A percentile compares a stretch with the other conserved stretches of the same genome.
Evolutionary conservation across 1,140 invertebrate genomes (phyloP).

Genomic region (Rhizoglyphus robini): DNA sequence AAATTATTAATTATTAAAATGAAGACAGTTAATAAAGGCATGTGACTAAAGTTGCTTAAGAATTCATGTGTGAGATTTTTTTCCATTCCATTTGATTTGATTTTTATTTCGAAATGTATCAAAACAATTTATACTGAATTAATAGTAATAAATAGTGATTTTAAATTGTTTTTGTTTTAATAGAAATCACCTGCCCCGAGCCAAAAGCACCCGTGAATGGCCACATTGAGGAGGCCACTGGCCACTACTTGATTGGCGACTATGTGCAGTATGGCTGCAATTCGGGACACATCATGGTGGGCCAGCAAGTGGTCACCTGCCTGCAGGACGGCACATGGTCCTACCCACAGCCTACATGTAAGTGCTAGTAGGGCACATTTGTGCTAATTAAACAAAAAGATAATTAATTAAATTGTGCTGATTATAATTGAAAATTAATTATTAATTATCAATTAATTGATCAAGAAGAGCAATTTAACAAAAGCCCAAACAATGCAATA

Average conservation of each 20-base stretch:
- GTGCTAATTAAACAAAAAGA: neutral
- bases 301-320: conserved; percentile 60
- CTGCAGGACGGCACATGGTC: conserved; percentile 73
- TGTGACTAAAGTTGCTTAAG: too few species aligned
- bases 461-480: neutral
- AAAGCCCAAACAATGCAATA: neutral
- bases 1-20: too few species aligned
- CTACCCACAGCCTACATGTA: conserved; percentile 63
- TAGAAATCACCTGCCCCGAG: conserved; percentile 52
- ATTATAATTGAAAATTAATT: neutral
- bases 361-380: conserved; percentile 30
- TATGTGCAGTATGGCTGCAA: conserved; percentile 61
- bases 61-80: too few species aligned
- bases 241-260: conserved; percentile 43
- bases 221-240: conserved; percentile 38
- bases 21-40: too few species aligned
- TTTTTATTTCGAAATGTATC: too few species aligned
- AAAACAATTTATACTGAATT: too few species aligned
- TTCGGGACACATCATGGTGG: conserved; percentile 52
- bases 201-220: conserved; percentile 57
- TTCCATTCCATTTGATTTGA: too few species aligned
- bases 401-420: too few species aligned
- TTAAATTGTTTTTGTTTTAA: conserved; percentile 39
- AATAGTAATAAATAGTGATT: neutral
- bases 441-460: neutral